Evolutionary conservation across 2,797 vertebrate species (phyloP), one percentile per base, ranked within the genome.

Genomic region (Artibeus jamaicensis): DNA sequence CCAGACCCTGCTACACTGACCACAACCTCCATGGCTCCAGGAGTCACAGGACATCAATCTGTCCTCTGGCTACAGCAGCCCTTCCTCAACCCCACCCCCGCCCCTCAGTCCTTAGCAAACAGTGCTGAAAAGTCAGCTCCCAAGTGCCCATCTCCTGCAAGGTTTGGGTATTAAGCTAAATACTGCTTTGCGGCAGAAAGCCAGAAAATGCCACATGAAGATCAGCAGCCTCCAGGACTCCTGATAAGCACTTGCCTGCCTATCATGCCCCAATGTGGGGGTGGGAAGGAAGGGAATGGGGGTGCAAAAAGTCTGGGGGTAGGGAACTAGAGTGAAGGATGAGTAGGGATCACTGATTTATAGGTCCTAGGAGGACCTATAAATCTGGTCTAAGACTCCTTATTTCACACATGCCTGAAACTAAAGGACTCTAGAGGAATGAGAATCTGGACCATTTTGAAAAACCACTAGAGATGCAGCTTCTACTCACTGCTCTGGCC

Each of bases 151-250:
- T 86, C 96, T 97, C 65, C 94, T 96, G 19, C 53, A 93, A 0
- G 0, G 1, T 94, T 59, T 70, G 53, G 53, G 83, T 87, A 97
- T 98, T 86, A 97, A 94, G 93, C 70, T 94, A 93, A 97, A 94
- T 96, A 96, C 96, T 96, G 81, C 88, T 97, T 96, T 59, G 94
- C 12, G 94, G 96, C 97, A 97, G 95, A 86, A 85, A 93, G 92
- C 97, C 97, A 98, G 87, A 91, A 97, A 92, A 98, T 34, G 67
- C 86, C 96, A 79, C 1, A 3, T 83, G 93, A 97, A 93, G 94
- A 97, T 94, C 95, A 97, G 94, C 94, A 97, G 98, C 95, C 96
- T 98, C 76, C n/a, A 95, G 97, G 77, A 97, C 97, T 95, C 93
- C 76, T 24, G 15, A 83, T 87, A 79, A 97, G 92, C 77, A 92